Evolutionary conservation across 2,113 vertebrate species (phyloP).

Genomic region (Phoenicopterus ruber): DNA sequence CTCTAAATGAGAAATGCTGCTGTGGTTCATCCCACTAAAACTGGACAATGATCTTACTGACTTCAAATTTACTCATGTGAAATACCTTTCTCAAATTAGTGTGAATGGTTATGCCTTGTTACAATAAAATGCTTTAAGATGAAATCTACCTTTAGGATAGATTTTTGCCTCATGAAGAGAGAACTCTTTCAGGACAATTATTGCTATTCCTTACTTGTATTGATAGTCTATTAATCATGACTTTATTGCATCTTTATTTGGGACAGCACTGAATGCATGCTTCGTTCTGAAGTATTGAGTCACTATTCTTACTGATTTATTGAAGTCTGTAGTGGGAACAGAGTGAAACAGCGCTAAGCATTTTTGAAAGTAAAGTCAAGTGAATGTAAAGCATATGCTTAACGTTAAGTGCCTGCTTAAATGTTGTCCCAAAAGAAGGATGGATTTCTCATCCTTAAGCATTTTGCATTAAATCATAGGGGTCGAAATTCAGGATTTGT

Average conservation of each 20-base stretch:
- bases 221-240: neutral
- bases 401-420: neutral
- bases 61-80: neutral
- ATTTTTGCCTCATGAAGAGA: neutral
- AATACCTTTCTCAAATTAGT: neutral
- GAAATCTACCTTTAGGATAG: neutral
- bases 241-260: neutral
- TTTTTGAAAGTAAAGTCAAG: neutral
- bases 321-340: neutral
- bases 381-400: neutral
- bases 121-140: neutral
- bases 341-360: neutral
- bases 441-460: neutral
- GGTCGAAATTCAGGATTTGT: neutral
- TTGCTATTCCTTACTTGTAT: neutral
- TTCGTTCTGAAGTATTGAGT: neutral
- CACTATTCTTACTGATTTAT: constrained; percentile 4
- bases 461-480: neutral
- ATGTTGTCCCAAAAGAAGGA: neutral
- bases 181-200: neutral
- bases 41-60: neutral
- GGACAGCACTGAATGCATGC: neutral
- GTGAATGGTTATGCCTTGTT: neutral
- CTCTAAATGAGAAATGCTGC: neutral
- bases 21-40: neutral